These are phyloP conservation scores for Dryocosmus kuriphilus DNA, from an alignment of 2,888 invertebrate species.

Conservation along the genomic window DNA sequence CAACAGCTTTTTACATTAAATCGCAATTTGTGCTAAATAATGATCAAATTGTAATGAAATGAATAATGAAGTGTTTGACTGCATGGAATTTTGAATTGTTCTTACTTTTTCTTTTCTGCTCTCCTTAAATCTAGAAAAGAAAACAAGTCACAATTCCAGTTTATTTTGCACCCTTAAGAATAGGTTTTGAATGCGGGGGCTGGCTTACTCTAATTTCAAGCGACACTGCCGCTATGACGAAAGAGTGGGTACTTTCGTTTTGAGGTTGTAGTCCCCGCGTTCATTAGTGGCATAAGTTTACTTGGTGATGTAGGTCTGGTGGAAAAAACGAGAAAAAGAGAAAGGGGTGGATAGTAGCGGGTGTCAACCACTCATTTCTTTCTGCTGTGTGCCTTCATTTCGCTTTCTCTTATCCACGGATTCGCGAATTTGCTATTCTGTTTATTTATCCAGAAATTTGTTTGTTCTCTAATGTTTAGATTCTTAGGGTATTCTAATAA, in stretches of 20 bases:
- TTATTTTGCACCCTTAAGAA: slow-evolving; percentile 27
- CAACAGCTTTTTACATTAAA: not conserved
- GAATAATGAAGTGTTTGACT: not conserved
- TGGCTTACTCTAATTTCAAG: slow-evolving; percentile 32
- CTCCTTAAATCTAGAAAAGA: not conserved
- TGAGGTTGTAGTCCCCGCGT: slow-evolving; percentile 69
- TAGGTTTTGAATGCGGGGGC: slow-evolving; percentile 29
- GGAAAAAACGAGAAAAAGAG: slow-evolving; percentile 37
- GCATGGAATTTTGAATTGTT: not conserved
- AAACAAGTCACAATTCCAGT: slow-evolving; percentile 9
- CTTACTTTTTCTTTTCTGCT: not conserved
- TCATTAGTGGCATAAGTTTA: slow-evolving; percentile 73
- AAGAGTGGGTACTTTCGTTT: slow-evolving; percentile 68
- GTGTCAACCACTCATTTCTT: slow-evolving; percentile 26
- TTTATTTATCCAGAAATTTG: not conserved
- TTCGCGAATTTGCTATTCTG: not conserved
- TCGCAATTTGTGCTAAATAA: not conserved
- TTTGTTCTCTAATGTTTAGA: not conserved
- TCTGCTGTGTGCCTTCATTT: slow-evolving; percentile 1
- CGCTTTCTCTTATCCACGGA: not conserved
- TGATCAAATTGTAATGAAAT: not conserved
- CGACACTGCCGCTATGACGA: slow-evolving; percentile 51
- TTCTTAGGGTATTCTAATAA: not conserved
- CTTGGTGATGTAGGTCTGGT: slow-evolving; percentile 58
- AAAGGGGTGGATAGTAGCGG: slow-evolving; percentile 29